Conservation (phyloP, 2,113 vertebrate species). For the Grammomys surdaster region DNA sequence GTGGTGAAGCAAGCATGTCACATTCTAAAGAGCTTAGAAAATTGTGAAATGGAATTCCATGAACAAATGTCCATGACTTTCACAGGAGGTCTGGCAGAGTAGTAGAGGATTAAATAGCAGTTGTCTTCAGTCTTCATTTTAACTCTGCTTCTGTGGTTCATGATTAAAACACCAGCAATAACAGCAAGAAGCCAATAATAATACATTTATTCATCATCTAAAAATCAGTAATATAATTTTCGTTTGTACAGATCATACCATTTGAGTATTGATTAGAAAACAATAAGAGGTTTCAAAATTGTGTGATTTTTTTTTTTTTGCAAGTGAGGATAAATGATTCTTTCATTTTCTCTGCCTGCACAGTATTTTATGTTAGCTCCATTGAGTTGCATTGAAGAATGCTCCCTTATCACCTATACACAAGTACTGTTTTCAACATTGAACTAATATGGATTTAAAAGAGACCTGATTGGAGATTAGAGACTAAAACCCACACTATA, state of each 20-base stretch:
- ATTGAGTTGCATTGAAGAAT: slow-evolving; percentile 67
- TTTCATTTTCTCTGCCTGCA: neutral
- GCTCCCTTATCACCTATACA: slow-evolving; percentile 67
- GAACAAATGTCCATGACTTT: slow-evolving; percentile 86
- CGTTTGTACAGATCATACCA: neutral
- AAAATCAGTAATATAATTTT: slow-evolving; percentile 59
- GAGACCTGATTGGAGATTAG: slow-evolving; percentile 71
- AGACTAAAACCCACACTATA: slow-evolving; percentile 67
- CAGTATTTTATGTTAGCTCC: slow-evolving; percentile 65
- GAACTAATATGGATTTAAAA: slow-evolving; percentile 80
- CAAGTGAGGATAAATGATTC: neutral
- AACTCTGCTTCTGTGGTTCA: slow-evolving; percentile 70
- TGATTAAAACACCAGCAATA: slow-evolving; percentile 68
- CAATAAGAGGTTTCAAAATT: slow-evolving; percentile 54
- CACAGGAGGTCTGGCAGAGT: slow-evolving; percentile 83
- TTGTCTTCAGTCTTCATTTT: slow-evolving; percentile 83
- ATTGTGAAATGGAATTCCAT: slow-evolving; percentile 86
- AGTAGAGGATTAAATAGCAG: slow-evolving; percentile 84
- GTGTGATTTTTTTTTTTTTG: slow-evolving; percentile 3
- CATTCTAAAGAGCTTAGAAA: slow-evolving; percentile 86
- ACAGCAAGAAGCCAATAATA: slow-evolving; percentile 51
- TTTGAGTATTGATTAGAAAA: slow-evolving; percentile 63
- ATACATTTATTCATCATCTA: slow-evolving; percentile 59
- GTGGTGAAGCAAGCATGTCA: slow-evolving; percentile 84
- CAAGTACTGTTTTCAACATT: slow-evolving; percentile 69